Evolutionary conservation across 2,113 vertebrate genomes (phyloP), one percentile per base, ranked within the genome.

Genomic region (Tetraodon nigroviridis): DNA sequence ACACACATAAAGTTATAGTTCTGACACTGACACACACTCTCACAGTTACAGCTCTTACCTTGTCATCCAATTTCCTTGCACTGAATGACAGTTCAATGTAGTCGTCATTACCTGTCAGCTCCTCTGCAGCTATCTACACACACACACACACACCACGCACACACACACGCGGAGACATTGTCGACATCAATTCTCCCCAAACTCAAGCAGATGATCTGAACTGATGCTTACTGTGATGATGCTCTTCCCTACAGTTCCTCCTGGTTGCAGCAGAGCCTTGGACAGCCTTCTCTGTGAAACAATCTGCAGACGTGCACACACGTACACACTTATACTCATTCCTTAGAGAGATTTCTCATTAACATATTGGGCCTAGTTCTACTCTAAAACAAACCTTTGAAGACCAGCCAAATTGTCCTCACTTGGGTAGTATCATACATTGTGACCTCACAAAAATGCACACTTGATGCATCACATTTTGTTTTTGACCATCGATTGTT

Each of bases 11-110:
- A 12, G 12, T 51, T 27, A 20, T 22, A 27, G 7, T 27, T 7
- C 11, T n/a, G 51, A 32, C 16, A 53, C 14, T 41, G 10, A 51
- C 24, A 64, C 17, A 47, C 42, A 63, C 17, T 29, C 46, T 50
- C 7, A 46, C 41, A 63, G 13, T 29, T n/a, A 52, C 19, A 21
- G 45, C 48, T 21, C 20, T 54, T 16, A 54, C 51, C 51, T 54
- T 99, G 84, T 99, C 97, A 76, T 99, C 97, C 88, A 99, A 86
- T 84, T 99, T 99, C 75, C 96, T 91, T 55, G 96, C 97, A 3
- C 93, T 97, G 89, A 99, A 99, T 7, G 94, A 94, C 62, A 99
- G 93, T 64, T 98, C 95, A 53, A 99, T 93, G 6, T 99, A 98
- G 90, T 99, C 97, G 0, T 98, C 94, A 1, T 99, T 97, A 50